These are phyloP conservation scores for Dicranocentrus wangi DNA, from an alignment of 2,888 invertebrate genomes.

Conservation along the genomic window DNA sequence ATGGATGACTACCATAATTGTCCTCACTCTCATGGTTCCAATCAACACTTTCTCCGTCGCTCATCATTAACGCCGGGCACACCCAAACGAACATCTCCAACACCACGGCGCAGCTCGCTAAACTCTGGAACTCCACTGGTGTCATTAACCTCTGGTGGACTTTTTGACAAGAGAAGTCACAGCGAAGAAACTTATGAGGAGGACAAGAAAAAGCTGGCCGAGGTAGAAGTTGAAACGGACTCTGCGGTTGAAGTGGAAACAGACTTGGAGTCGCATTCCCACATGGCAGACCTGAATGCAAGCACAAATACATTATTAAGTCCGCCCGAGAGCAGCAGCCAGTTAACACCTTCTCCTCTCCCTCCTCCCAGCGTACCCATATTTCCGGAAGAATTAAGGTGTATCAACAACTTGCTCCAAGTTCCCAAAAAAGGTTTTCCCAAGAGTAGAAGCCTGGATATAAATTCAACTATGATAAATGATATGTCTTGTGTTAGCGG, in stretches of 20 bases:
- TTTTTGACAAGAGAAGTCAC: constrained; percentile 51
- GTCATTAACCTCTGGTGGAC: constrained; percentile 71
- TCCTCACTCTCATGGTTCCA: constrained; percentile 33
- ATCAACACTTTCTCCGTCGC: constrained; percentile 59
- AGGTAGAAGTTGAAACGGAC: constrained; percentile 68
- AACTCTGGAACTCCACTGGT: constrained; percentile 75
- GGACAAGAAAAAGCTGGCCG: constrained; percentile 47
- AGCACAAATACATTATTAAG: constrained; percentile 33
- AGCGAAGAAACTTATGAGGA: constrained; percentile 54
- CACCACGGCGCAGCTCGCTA: constrained; percentile 71
- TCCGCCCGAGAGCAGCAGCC: constrained; percentile 37
- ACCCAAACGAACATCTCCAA: constrained; percentile 74
- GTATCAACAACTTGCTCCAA: constrained; percentile 73
- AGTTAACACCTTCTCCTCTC: constrained; percentile 10
- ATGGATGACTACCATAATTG: constrained; percentile 79
- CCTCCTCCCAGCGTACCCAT: constrained; percentile 31
- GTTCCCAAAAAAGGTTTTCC: constrained; percentile 75
- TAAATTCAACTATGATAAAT: constrained; percentile 72
- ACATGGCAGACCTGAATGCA: constrained; percentile 35
- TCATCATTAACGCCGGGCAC: constrained; percentile 72
- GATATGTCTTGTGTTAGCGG: constrained; percentile 21
- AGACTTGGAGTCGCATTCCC: constrained; percentile 62
- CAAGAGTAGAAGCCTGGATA: constrained; percentile 78
- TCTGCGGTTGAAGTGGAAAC: constrained; percentile 72
- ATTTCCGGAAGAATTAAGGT: constrained; percentile 66